Conservation (phyloP, 2,888 invertebrate species). For the Drosophila acutilabella region DNA sequence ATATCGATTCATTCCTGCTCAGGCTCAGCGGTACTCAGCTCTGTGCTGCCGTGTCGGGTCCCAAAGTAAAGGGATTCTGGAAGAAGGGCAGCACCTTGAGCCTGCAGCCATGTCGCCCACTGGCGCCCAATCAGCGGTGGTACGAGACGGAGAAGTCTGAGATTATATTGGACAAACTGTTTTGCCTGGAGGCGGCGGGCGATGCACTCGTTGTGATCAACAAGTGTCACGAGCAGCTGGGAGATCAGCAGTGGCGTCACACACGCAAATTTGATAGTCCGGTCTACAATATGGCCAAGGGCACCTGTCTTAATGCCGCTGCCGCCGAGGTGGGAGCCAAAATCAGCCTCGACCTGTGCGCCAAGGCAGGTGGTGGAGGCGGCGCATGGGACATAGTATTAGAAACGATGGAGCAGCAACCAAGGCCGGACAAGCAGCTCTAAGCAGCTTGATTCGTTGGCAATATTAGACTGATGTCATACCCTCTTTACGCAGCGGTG, state of each 20-base stretch:
- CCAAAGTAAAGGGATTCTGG: constrained; percentile 85
- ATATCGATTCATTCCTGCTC: constrained; percentile 90
- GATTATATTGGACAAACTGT: constrained; percentile 91
- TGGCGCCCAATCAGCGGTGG: constrained; percentile 89
- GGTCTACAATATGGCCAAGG: constrained; percentile 94
- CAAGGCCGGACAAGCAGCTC: constrained; percentile 51
- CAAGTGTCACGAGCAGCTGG: constrained; percentile 97
- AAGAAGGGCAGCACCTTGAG: constrained; percentile 90
- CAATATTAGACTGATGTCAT: constrained; percentile 63
- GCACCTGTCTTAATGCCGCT: constrained; percentile 91
- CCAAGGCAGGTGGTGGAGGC: constrained; percentile 83
- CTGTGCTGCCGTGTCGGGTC: constrained; percentile 89
- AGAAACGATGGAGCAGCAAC: constrained; percentile 19
- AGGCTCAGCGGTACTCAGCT: constrained; percentile 89
- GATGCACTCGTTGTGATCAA: constrained; percentile 89
- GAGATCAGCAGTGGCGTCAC: constrained; percentile 96
- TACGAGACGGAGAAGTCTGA: constrained; percentile 93
- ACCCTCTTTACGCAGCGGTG: constrained; percentile 35
- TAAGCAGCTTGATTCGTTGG: constrained; percentile 30
- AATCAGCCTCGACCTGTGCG: constrained; percentile 88
- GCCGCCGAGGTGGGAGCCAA: constrained; percentile 85
- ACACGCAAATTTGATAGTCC: constrained; percentile 89
- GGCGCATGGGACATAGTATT: constrained; percentile 78
- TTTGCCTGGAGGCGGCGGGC: constrained; percentile 92
- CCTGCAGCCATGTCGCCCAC: constrained; percentile 88